Evolutionary conservation across 35 echinoderm and acorn worm genomes (phyloP), one percentile per base, ranked within the genome.

Genomic region (Hemicentrotus pulcherrimus): DNA sequence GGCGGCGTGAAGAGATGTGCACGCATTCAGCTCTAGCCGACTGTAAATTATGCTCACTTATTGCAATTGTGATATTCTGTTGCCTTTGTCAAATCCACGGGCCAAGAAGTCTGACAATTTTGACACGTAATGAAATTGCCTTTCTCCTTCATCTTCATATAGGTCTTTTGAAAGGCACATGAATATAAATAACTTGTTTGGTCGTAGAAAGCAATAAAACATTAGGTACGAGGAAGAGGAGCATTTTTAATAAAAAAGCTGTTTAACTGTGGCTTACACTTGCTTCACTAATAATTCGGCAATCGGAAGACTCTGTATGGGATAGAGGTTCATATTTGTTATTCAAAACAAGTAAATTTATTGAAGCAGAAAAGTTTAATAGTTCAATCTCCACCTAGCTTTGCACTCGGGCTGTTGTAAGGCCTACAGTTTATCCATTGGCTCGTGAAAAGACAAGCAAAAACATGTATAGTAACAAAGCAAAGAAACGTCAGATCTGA

Each of bases 1-100:
- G 11, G 32, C 88, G 88, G 88, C 88, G 88, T 90, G 88, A 90
- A 90, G 13, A 41, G 88, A 90, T n/a, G 45, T 90, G 32, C 11
- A 45, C 12, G 88, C 88, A 45, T 90, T 90, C 0, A 19, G 88
- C 88, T 90, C 88, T 32, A 47, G 32, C 88, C 88, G 32, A 45
- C 31, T 90, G 88, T 90, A 9, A 90, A 90, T 90, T 90, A 90
- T 90, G 88, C 88, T 90, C 88, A 90, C 88, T 90, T 90, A 90
- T 90, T 90, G 88, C 88, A 47, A 90, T 90, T 90, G 88, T 90
- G 88, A 90, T 90, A 90, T 90, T 90, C 88, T 90, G 88, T 47
- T 45, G 88, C 88, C 88, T 45, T 90, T 90, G 88, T 90, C 88
- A 90, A 90, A 47, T 90, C 46, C 32, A 18, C n/a, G 32, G 32